These are phyloP conservation scores for Peromyscus polionotus DNA, from an alignment of 2,113 vertebrate species.

Conservation along the genomic window DNA sequence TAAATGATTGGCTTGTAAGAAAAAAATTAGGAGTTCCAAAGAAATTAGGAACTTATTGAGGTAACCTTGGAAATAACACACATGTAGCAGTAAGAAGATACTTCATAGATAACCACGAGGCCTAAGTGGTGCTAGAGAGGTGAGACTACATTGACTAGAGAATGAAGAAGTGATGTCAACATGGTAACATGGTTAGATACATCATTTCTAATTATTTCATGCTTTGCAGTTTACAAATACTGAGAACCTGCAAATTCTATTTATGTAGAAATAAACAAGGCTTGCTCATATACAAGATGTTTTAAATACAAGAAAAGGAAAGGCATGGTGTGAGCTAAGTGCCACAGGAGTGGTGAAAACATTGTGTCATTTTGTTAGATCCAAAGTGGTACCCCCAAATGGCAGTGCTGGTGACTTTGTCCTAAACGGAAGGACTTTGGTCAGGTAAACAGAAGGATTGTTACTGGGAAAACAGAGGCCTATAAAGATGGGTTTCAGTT, in stretches of 20 bases:
- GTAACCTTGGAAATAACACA: neutral
- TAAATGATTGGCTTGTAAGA: neutral
- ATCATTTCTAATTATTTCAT: neutral
- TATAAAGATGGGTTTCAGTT: neutral
- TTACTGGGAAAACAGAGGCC: neutral
- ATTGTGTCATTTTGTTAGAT: neutral
- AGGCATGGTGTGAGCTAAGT: neutral
- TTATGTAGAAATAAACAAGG: neutral
- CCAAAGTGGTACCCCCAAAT: neutral
- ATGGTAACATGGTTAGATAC: neutral
- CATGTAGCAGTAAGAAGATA: neutral
- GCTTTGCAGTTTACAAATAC: neutral
- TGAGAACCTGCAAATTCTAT: neutral
- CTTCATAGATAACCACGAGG: neutral
- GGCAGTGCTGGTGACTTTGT: neutral
- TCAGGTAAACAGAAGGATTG: neutral
- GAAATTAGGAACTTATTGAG: neutral
- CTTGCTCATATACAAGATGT: neutral
- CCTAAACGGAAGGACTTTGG: neutral
- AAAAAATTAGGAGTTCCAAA: neutral
- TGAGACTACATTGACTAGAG: neutral
- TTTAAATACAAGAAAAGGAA: neutral
- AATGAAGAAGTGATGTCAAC: neutral
- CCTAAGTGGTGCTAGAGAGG: neutral
- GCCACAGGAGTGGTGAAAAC: neutral